Base-by-base conservation (phyloP, 2,113 vertebrate species). In the Solea solea region DNA sequence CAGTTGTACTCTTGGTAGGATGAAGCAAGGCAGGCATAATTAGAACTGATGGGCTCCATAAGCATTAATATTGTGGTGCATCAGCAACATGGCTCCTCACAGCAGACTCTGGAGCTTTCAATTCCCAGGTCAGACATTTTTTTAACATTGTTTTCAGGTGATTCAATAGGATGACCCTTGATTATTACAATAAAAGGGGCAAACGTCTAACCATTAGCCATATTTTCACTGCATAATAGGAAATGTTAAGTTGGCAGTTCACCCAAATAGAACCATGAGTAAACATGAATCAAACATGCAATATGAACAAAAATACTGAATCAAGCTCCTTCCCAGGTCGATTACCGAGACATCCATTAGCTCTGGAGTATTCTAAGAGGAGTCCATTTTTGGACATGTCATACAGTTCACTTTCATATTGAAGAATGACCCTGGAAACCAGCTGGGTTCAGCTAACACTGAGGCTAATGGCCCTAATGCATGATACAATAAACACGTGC, bases 21-120 rank as follows among this genome's bases (percentile, higher is more conserved):
- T 79, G 5, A 40, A 80, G 78, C 61, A 75, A 80, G 61, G 76
- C 68, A 57, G 78, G 76, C 50, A 28, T 92, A 91, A 92, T 92
- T 89, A 88, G 79, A 88, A 73, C 66, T 86, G 86, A 93, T 84
- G 80, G 90, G 84, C 82, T 89, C 79, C 75, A 89, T 89, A 74
- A 85, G 81, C 83, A 88, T 88, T 82, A 87, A 83, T 81, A 89
- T 88, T 83, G 82, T 62, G 76, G 68, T 16, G 86, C 82, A 89
- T 85, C 86, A 89, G 80, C 84, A 86, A 51, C 70, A 40, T 59
- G 72, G 59, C 42, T 48, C 81, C 71, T 72, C 44, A 64, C 78
- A 52, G 76, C 45, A 80, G 65, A 49, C 78, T 80, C 77, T 41
- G 9, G 62, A 76, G 75, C 46, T 69, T 82, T 52, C 34, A 49